Evolutionary conservation across 1,140 invertebrate genomes (phyloP).

Genomic region (Pogonus chalceus): DNA sequence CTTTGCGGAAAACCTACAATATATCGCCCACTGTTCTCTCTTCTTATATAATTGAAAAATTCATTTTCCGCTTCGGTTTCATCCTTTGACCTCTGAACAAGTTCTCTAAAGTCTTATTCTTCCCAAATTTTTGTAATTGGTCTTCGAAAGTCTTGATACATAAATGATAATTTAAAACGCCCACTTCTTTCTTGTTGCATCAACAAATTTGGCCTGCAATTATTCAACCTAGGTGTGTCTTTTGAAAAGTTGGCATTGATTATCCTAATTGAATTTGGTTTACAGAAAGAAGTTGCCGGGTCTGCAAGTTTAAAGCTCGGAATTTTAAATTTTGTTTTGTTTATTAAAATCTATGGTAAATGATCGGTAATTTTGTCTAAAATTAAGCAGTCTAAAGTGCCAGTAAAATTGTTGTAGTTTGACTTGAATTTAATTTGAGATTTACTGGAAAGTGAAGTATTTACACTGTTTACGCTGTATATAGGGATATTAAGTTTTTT

Average conservation of each 20-base stretch:
- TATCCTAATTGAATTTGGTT: conserved; percentile 12
- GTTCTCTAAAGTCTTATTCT: conserved; percentile 17
- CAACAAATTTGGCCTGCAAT: conserved; percentile 13
- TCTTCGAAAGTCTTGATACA: conserved; percentile 8
- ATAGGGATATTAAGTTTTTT: no score
- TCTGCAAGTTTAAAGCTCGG: conserved; percentile 15
- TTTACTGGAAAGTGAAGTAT: no score
- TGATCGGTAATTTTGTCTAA: no score
- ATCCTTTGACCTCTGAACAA: conserved; percentile 5
- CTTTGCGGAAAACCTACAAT: conserved; percentile 18
- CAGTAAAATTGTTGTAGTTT: no score
- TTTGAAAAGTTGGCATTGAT: conserved; percentile 11
- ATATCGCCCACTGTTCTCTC: conserved; percentile 13
- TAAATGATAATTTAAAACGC: no score
- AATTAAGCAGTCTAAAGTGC: no score
- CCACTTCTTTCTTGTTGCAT: no score
- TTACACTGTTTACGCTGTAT: no score
- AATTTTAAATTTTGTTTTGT: conserved; percentile 10
- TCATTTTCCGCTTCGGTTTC: conserved; percentile 18
- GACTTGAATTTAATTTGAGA: no score
- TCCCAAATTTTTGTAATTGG: conserved; percentile 21
- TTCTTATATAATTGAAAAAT: conserved; percentile 11
- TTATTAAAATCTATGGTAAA: conserved; percentile 11
- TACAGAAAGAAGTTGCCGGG: conserved; percentile 14
- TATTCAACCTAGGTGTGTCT: conserved; percentile 15